These are phyloP conservation scores for Nesometra sesokonis DNA, from an alignment of 35 echinoderm and acorn worm genomes.

Conservation along the genomic window DNA sequence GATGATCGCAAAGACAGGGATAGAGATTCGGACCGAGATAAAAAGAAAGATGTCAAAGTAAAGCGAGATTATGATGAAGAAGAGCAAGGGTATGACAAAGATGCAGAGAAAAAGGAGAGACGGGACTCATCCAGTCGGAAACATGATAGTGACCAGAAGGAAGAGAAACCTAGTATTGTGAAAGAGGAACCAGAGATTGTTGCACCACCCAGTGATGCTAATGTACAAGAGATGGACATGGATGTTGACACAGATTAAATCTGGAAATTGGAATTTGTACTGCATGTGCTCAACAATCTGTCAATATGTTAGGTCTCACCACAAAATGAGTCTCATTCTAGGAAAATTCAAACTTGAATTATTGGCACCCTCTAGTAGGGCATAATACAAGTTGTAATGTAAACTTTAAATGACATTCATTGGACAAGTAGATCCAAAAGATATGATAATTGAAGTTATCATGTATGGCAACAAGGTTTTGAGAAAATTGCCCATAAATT, in stretches of 20 bases:
- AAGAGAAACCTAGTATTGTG: background rate
- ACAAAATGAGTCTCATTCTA: no score
- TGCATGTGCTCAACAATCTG: no score
- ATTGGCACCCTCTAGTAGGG: no score
- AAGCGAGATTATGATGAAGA: slow-evolving; percentile 11
- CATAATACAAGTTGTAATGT: no score
- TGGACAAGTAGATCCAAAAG: no score
- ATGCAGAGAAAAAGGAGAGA: background rate
- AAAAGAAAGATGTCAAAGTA: slow-evolving; percentile 4
- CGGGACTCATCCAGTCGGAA: background rate
- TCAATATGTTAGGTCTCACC: no score
- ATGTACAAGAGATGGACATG: background rate
- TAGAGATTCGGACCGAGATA: background rate
- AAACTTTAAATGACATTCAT: no score
- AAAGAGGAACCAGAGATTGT: background rate
- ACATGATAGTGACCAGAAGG: background rate
- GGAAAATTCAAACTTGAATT: no score
- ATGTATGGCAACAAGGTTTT: no score
- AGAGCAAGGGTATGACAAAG: slow-evolving; percentile 10
- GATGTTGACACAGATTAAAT: background rate
- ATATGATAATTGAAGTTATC: no score
- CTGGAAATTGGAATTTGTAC: no score
- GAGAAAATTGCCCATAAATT: no score
- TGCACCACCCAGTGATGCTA: background rate
- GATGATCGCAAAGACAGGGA: background rate